Evolutionary conservation across 2,113 vertebrate species (phyloP).

Genomic region (Podarcis raffonei): DNA sequence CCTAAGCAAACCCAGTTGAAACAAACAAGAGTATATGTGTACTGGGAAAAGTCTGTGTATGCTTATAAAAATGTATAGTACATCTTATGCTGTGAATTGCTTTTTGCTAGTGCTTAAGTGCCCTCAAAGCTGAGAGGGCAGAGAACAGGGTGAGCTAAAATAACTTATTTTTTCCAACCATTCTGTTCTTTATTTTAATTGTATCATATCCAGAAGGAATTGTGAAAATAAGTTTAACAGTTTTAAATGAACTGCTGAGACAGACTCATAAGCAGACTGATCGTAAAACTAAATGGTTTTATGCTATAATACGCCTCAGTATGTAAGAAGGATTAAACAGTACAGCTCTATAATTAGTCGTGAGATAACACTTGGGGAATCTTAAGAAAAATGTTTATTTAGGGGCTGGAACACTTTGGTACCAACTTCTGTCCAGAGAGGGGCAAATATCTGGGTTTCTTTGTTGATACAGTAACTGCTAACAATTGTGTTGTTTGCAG

Average conservation of each 20-base stretch:
- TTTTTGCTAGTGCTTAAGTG: not conserved
- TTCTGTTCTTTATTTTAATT: not conserved
- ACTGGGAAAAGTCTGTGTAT: not conserved
- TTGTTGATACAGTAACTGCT: not conserved
- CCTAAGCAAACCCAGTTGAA: not conserved
- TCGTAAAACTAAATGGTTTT: not conserved
- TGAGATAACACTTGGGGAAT: not conserved
- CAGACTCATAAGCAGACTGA: not conserved
- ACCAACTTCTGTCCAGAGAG: not conserved
- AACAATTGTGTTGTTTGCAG: conserved; percentile 65
- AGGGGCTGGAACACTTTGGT: not conserved
- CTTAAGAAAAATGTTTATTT: not conserved
- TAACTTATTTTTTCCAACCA: not conserved
- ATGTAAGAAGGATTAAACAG: not conserved
- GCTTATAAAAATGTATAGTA: not conserved
- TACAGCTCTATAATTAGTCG: not conserved
- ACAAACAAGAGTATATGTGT: not conserved
- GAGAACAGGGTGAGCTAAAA: not conserved
- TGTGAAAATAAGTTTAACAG: not conserved
- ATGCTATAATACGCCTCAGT: not conserved
- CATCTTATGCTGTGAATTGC: not conserved
- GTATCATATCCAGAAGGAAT: not conserved
- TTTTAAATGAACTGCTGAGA: not conserved
- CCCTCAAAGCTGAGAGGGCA: not conserved
- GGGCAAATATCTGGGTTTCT: not conserved